Conservation (phyloP, 1,140 invertebrate genomes). For the Metopolophium dirhodum region DNA sequence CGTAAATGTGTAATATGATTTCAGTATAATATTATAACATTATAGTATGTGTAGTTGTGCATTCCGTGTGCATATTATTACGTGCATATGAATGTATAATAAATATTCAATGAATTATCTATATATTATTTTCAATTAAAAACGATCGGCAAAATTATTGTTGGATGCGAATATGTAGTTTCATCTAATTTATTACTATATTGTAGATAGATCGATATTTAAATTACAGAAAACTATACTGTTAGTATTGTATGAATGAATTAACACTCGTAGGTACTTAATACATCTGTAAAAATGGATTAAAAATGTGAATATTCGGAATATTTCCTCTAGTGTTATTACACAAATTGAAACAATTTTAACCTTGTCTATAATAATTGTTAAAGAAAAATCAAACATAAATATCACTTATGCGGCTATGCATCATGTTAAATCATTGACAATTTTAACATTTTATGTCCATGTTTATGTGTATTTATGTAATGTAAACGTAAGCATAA, state of each 20-base stretch:
- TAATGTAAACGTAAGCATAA: background rate
- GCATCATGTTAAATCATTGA: background rate
- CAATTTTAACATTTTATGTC: background rate
- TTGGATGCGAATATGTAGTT: background rate
- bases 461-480: background rate
- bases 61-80: background rate
- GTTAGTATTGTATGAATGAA: background rate
- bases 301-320: background rate
- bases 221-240: background rate
- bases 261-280: background rate
- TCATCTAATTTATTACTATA: background rate
- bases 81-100: background rate
- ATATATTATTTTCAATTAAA: background rate
- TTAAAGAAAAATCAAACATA: background rate
- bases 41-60: background rate
- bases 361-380: background rate
- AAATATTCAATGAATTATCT: background rate
- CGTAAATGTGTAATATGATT: background rate
- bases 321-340: background rate
- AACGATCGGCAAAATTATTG: background rate
- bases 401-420: background rate
- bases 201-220: background rate
- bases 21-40: background rate
- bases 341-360: background rate
- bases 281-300: background rate